phyloP scores from a whole-genome alignment of 2,113 vertebrate species.

The Salminus brasiliensis region DNA sequence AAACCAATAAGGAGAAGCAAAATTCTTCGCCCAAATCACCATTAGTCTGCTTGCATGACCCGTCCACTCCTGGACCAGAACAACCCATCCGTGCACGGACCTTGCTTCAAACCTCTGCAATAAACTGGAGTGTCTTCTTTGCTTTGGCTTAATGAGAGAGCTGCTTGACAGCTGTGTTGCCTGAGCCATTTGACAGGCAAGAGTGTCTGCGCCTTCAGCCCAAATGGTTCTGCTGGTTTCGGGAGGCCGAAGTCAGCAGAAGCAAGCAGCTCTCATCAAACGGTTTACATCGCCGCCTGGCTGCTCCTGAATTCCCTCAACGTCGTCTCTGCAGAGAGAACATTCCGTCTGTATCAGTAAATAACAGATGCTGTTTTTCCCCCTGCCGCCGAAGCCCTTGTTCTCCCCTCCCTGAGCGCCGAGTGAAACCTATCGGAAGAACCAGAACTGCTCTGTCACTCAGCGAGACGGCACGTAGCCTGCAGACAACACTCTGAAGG shows the following conservation, averaged over 20 bases:
- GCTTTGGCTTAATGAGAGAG: slow-evolving; percentile 8
- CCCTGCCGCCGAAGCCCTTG: slow-evolving; percentile 49
- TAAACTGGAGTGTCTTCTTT: not conserved
- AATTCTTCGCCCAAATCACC: not conserved
- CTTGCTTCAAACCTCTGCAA: no score
- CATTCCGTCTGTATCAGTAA: slow-evolving; percentile 66
- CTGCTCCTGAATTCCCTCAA: slow-evolving; percentile 48
- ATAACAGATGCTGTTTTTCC: slow-evolving; percentile 66
- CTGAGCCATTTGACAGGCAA: slow-evolving; percentile 27
- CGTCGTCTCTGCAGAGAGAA: slow-evolving; percentile 46
- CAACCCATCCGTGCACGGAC: no score
- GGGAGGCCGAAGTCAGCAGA: not conserved
- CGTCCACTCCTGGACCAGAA: not conserved
- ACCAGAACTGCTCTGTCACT: slow-evolving; percentile 61
- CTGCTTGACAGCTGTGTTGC: not conserved
- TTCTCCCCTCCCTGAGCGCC: slow-evolving; percentile 17
- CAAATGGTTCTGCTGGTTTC: slow-evolving; percentile 46
- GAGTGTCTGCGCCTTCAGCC: slow-evolving; percentile 44
- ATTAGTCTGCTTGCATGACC: not conserved
- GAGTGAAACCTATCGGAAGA: slow-evolving; percentile 48
- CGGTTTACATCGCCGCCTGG: slow-evolving; percentile 41
- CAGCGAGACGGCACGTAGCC: slow-evolving; percentile 61
- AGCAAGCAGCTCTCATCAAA: slow-evolving; percentile 35
- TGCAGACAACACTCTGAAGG: slow-evolving; percentile 65
- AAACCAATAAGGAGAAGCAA: not conserved